Conservation (phyloP, 2,113 vertebrate species). For the Mesoclemmys tuberculata region DNA sequence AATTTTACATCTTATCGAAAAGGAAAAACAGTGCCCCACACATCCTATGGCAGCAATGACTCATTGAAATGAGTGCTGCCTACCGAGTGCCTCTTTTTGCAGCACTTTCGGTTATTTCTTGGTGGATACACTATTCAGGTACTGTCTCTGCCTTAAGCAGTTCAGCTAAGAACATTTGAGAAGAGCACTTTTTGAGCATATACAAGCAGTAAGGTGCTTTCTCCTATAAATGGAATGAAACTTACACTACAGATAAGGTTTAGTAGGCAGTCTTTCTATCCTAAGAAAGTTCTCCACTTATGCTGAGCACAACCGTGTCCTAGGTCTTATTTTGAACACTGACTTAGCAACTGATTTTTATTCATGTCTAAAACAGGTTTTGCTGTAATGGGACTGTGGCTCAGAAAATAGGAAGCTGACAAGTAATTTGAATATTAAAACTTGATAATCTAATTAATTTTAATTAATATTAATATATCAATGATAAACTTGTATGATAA, state of each 20-base stretch:
- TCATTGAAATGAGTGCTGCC: background rate
- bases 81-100: background rate
- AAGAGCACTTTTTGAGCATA: background rate
- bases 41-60: background rate
- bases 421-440: background rate
- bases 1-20: background rate
- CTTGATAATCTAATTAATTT: background rate
- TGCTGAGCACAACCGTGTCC: background rate
- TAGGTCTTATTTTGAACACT: accelerated
- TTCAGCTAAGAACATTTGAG: background rate
- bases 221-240: background rate
- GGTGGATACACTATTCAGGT: background rate
- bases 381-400: background rate
- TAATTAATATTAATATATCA: background rate
- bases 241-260: background rate
- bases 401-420: background rate
- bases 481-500: too few species aligned
- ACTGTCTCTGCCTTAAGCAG: background rate
- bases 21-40: background rate
- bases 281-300: background rate
- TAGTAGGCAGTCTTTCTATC: background rate
- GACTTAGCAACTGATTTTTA: background rate
- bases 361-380: background rate
- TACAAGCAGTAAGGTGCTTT: background rate
- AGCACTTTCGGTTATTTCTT: background rate